phyloP scores from a whole-genome alignment of 2,113 vertebrate genomes.

The Trematomus loennbergii region DNA sequence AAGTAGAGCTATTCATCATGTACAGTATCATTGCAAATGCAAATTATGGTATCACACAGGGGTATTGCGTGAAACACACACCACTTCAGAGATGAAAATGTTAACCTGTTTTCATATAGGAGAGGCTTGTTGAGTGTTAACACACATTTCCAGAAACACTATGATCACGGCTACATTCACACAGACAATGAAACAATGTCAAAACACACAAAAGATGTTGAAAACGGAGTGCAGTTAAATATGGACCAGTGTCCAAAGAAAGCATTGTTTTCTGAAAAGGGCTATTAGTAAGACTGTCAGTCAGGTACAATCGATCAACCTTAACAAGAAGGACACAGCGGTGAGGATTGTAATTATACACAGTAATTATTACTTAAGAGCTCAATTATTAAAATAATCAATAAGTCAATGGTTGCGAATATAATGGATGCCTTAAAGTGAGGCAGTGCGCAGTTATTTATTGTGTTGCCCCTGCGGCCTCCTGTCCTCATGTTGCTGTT shows the following conservation, averaged over 20 bases:
- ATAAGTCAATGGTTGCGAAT: conserved; percentile 12
- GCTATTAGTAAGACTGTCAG: background rate
- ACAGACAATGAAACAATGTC: background rate
- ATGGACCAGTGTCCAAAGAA: background rate
- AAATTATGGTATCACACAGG: conserved; percentile 10
- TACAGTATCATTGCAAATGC: background rate
- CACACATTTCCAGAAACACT: background rate
- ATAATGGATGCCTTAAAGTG: background rate
- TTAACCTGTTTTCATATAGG: background rate
- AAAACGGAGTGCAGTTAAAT: background rate
- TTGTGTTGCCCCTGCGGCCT: background rate
- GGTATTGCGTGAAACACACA: background rate
- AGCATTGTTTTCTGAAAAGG: background rate
- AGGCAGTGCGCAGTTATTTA: background rate
- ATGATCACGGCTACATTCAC: background rate
- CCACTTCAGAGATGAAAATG: background rate
- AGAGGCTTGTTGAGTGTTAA: background rate
- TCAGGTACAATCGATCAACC: background rate
- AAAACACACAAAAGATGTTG: background rate
- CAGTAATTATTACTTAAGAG: conserved; percentile 1
- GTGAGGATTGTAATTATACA: background rate
- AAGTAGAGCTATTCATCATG: background rate
- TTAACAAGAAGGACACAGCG: background rate
- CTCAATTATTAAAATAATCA: background rate
- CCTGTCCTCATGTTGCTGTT: background rate